Percentiles rank a stretch among this genome's conserved stretches.
Conservation (phyloP, 2,888 invertebrate species). For the Lutraria lutraria region DNA sequence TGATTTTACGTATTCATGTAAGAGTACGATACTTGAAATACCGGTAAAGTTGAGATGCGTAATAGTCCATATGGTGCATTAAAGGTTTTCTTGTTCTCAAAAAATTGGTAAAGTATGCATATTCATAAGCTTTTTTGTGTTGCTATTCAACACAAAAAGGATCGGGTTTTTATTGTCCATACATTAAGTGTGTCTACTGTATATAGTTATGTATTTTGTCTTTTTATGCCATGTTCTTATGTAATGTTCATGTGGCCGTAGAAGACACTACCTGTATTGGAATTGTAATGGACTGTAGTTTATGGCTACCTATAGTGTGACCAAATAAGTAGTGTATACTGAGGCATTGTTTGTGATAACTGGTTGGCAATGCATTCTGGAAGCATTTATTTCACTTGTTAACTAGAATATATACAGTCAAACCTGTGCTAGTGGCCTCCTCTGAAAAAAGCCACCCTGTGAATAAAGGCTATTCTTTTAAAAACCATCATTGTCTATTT, state of each 20-base stretch:
- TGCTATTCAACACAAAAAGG: not conserved
- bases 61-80: not conserved
- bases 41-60: not conserved
- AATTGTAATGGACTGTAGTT: not conserved
- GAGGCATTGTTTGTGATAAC: not conserved
- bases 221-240: not conserved
- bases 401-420: too few relatives aligned
- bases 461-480: too few relatives aligned
- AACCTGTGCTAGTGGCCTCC: too few relatives aligned
- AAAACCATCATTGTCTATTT: too few relatives aligned
- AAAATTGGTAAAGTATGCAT: not conserved
- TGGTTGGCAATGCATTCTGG: too few relatives aligned
- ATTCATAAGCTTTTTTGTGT: slow-evolving; percentile 9
- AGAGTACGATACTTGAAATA: slow-evolving; percentile 5
- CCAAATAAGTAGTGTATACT: not conserved
- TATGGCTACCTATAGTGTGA: not conserved
- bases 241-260: not conserved
- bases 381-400: too few relatives aligned
- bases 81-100: not conserved
- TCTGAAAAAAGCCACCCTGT: too few relatives aligned
- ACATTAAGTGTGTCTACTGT: not conserved
- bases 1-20: slow-evolving; percentile 9
- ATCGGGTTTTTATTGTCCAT: not conserved
- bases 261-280: not conserved
- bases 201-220: not conserved